These are phyloP conservation scores for Julus scandinavius DNA, from an alignment of 2,888 invertebrate species.

Conservation along the genomic window DNA sequence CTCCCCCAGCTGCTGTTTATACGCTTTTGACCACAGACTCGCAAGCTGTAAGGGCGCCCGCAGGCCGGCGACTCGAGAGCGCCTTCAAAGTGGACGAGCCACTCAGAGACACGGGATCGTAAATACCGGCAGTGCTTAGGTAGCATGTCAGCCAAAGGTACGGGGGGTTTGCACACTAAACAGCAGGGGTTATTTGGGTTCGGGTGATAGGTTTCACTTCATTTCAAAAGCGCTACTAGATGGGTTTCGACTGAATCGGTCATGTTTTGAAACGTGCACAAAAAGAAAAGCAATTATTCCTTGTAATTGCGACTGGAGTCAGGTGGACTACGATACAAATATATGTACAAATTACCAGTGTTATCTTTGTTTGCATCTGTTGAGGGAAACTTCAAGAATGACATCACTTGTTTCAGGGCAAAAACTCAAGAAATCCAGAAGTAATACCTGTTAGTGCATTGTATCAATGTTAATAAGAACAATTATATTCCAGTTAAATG, in stretches of 20 bases:
- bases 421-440: no score
- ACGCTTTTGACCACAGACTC: background rate
- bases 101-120: background rate
- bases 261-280: background rate
- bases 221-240: background rate
- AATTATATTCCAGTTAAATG: no score
- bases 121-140: background rate
- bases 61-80: background rate
- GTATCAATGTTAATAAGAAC: no score
- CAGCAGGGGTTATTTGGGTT: background rate
- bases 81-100: background rate
- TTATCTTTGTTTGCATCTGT: no score
- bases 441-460: no score
- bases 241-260: background rate
- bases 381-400: no score
- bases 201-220: background rate
- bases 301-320: no score
- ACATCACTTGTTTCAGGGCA: no score
- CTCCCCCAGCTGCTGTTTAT: background rate
- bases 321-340: no score
- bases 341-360: no score
- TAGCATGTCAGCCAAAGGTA: background rate
- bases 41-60: background rate
- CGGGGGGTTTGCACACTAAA: background rate
- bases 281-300: background rate